A percentile compares a stretch with the other conserved stretches of the same genome.
Conservation (phyloP, 2,888 invertebrate genomes). For the Serripes groenlandicus region DNA sequence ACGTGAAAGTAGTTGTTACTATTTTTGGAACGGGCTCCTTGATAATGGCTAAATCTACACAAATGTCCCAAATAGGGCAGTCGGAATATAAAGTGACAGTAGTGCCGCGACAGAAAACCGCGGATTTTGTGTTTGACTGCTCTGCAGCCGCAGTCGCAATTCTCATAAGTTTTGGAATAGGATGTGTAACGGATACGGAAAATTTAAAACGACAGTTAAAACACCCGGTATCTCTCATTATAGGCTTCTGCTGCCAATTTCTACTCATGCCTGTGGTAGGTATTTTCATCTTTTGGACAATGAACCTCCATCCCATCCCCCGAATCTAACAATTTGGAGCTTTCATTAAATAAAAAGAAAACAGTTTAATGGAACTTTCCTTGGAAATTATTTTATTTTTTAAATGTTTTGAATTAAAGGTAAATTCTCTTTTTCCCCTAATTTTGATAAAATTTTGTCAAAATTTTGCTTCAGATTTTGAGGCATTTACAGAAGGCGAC, state of each 20-base stretch:
- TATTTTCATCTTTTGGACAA: slow-evolving; percentile 22
- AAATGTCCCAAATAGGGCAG: slow-evolving; percentile 70
- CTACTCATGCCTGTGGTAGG: slow-evolving; percentile 85
- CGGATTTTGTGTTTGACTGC: slow-evolving; percentile 84
- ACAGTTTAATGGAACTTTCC: too few species aligned
- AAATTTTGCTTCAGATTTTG: too few species aligned
- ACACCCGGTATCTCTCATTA: slow-evolving; percentile 82
- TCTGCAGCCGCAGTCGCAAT: slow-evolving; percentile 83
- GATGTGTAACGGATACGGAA: slow-evolving; percentile 83
- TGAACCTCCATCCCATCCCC: neutral
- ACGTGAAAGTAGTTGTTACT: slow-evolving; percentile 79
- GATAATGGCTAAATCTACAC: slow-evolving; percentile 68
- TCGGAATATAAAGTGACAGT: slow-evolving; percentile 75
- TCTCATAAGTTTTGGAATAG: slow-evolving; percentile 84
- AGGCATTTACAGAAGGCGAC: too few species aligned
- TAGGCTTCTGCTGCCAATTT: slow-evolving; percentile 84
- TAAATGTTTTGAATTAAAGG: too few species aligned
- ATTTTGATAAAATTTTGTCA: too few species aligned
- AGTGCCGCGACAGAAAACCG: slow-evolving; percentile 76
- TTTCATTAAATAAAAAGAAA: too few species aligned
- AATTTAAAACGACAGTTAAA: slow-evolving; percentile 82
- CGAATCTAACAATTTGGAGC: too few species aligned
- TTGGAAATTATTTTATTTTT: too few species aligned
- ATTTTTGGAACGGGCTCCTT: slow-evolving; percentile 72
- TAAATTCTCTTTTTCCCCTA: too few species aligned